Evolutionary conservation across 2,888 invertebrate genomes (phyloP), one percentile per base, ranked within the genome.

Genomic region (Boloria selene): DNA sequence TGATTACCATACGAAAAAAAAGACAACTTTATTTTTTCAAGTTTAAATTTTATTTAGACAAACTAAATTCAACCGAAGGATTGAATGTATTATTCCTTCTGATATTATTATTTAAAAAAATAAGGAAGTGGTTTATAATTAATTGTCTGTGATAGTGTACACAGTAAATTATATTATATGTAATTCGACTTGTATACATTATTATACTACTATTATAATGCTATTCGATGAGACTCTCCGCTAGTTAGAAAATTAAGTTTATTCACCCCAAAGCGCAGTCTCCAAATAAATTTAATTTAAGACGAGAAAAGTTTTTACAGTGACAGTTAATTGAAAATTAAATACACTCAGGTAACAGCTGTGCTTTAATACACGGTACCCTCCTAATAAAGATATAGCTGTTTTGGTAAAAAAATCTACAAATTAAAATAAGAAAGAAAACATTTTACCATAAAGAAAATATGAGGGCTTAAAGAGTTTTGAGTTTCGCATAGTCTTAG

Each of bases 371-470:
- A 65, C 62, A 49, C 61, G 51, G 51, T 64, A 52, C 31, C 31
- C 31, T 38, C 47, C 42, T 59, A 59, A 65, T 58, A 70, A 62
- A 65, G 55, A 45, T 51, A 50, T 56, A 68, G 54, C 38, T 55
- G 47, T 54, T 64, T 68, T 49, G 55, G 49, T 64, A 55, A 70
- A 62, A 62, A 49, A 64, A 73, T 74, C 75, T 76, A 74, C 78
- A 79, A 83, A 72, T 73, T 71, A 70, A 61, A 65, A 47, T 61
- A 64, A 52, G 55, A 67, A 70, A 70, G 83, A 84, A 84, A 80
- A 83, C 80, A 84, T 84, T 87, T 83, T 79, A 80, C 79, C 83
- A 81, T 82, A 86, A 87, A 86, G 82, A 84, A 88, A 88, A 85
- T 84, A 84, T 82, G 79, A 79, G 78, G 80, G 80, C 83, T 88